A percentile compares a stretch with the other conserved stretches of the same genome.
phyloP scores from a whole-genome alignment of 2,888 invertebrate genomes.

The Watsonalla cultraria region DNA sequence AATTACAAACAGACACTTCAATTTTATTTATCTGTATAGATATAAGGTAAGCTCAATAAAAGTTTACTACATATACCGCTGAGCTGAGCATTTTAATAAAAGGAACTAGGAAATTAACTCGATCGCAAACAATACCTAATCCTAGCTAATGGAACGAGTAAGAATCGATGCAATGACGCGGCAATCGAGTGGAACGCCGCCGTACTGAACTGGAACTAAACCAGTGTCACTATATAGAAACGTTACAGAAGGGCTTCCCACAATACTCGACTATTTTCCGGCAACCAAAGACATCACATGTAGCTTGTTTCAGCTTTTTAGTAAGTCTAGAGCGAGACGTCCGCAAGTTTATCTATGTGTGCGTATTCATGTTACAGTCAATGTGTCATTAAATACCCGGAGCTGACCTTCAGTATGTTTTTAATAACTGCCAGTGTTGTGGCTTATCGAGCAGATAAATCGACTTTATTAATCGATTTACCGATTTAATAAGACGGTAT shows the following conservation, averaged over 20 bases:
- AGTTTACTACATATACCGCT: background rate
- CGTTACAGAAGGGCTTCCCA: too few relatives aligned
- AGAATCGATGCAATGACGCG: constrained; percentile 21
- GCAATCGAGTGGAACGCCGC: constrained; percentile 21
- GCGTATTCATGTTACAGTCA: too few relatives aligned
- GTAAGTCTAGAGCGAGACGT: too few relatives aligned
- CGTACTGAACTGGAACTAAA: constrained; percentile 15
- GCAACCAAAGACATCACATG: too few relatives aligned
- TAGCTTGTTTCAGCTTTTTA: too few relatives aligned
- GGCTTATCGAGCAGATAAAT: background rate
- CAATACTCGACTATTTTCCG: too few relatives aligned
- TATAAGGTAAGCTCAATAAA: background rate
- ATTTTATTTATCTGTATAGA: too few relatives aligned
- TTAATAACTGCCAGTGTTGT: background rate
- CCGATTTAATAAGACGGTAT: background rate
- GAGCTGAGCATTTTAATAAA: constrained; percentile 15
- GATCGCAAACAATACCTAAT: constrained; percentile 31
- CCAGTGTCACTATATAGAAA: background rate
- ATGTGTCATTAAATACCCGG: too few relatives aligned
- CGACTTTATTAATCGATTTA: background rate
- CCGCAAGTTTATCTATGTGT: too few relatives aligned
- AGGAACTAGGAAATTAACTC: constrained; percentile 27
- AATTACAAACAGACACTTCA: too few relatives aligned
- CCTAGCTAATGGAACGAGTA: constrained; percentile 20
- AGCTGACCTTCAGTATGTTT: too few relatives aligned